Base-by-base conservation (phyloP, 2,797 vertebrate species). In the Poeciliopsis gracilis region DNA sequence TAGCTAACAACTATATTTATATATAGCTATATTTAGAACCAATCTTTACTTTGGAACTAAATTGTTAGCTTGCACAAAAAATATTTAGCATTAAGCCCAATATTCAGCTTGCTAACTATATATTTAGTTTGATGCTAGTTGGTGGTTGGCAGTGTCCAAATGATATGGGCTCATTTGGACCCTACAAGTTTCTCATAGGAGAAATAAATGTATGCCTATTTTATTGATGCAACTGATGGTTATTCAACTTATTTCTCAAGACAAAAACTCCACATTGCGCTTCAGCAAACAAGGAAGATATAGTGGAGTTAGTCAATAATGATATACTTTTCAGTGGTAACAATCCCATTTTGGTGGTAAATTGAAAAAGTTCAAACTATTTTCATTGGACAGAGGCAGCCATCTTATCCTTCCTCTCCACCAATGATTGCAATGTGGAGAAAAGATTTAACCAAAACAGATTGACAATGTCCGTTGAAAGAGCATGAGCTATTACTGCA, bases 381-480 rank as follows among this genome's bases (percentile, higher is more conserved):
- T 73, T 9, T 49, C 16, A 23, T 49, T 23, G 51, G 33, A 55
- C 47, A 16, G 49, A 53, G 23, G 51, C 66, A 49, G 55, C 5
- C 55, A 18, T 33, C 33, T 76, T 51, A 36, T 76, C 25, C 33
- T n/a, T 80, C n/a, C 46, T 6, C 66, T 41, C 43, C 43, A 41
- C 69, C 28, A 30, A 28, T 59, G 66, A 10, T 25, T 38, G 41
- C 36, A 30, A 33, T 74, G 38, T 55, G 75, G 57, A 80, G 49
- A 36, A 75, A 75, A 3, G 20, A 20, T 23, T 33, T 33, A 41
- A 16, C 13, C 20, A 59, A 77, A 28, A 49, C 43, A 79, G 72
- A 70, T 45, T 28, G 70, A 49, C 33, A 61, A 76, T 45, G 55
- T 33, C 74, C 55, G 43, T 72, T 38, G 49, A 61, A 18, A 71